A percentile compares a stretch with the other conserved stretches of the same genome.
Evolutionary conservation across 2,888 invertebrate genomes (phyloP).

Genomic region (Balanococcus diminutus): DNA sequence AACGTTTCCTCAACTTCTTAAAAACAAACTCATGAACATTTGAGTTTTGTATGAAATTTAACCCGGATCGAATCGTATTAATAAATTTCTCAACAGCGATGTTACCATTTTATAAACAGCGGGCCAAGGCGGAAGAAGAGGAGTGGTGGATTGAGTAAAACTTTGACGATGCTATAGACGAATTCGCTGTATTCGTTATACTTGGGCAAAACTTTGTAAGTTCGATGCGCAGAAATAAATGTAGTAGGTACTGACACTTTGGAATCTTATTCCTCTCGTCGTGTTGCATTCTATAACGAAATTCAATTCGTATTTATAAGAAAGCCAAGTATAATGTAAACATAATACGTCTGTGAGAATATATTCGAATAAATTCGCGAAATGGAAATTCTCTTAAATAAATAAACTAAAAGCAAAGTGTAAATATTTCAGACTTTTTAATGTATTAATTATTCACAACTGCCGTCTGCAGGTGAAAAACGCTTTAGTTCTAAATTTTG

Average conservation of each 20-base stretch:
- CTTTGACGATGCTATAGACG: background rate
- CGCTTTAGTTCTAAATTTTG: conserved; percentile 13
- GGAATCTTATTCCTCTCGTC: conserved; percentile 10
- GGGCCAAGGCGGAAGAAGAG: background rate
- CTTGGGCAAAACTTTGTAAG: background rate
- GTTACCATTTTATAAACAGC: conserved; percentile 16
- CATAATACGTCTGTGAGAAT: conserved; percentile 22
- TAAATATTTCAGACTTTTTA: conserved; percentile 36
- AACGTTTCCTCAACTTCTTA: conserved; percentile 36
- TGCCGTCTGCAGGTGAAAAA: conserved; percentile 22
- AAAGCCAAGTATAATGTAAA: conserved; percentile 20
- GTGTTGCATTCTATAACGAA: conserved; percentile 16
- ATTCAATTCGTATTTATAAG: conserved; percentile 16
- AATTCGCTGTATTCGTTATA: background rate
- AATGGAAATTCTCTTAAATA: conserved; percentile 12
- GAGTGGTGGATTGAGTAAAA: background rate
- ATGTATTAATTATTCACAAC: conserved; percentile 26
- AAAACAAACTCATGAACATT: conserved; percentile 28
- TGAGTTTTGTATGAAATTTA: conserved; percentile 30
- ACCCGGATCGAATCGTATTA: conserved; percentile 34
- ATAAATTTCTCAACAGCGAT: conserved; percentile 30
- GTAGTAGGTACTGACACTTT: conserved; percentile 1
- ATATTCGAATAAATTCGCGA: conserved; percentile 14
- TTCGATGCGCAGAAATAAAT: background rate
- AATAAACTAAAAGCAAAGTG: conserved; percentile 25